Evolutionary conservation across 2,113 vertebrate species (phyloP), one percentile per base, ranked within the genome.

Genomic region (Austrofundulus limnaeus): DNA sequence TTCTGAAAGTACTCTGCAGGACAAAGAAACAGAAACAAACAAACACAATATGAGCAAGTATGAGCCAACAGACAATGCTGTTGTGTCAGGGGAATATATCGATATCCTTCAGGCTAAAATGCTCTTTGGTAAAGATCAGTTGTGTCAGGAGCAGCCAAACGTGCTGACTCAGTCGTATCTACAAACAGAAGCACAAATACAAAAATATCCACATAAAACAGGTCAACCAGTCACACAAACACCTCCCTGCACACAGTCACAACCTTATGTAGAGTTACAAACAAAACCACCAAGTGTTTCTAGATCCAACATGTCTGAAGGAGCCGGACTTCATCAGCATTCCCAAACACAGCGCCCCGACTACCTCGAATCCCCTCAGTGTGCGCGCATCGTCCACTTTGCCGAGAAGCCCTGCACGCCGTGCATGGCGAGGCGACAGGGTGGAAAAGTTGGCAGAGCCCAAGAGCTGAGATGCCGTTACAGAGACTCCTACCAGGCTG

Each of bases 11-110:
- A 77, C 12, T 72, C 38, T 3, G 1, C 42, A 48, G 57, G 50
- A 76, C 19, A 77, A 70, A 69, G 21, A 17, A 41, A 68, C 52
- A 66, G 39, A 60, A 17, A 60, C 45, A 77, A 70, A 69, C 13
- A 41, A 7, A n/a, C 63, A 47, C 47, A 49, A 69, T 25, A 62
- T 21, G 55, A 66, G 20, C 51, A 64, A 43, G 24, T 21, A 56
- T 53, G 56, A 15, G 11, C 15, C 47, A 46, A 51, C 46, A 15
- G 70, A 16, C 10, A 23, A 23, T 8, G 2, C 19, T 54, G 10
- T 48, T 34, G 46, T 62, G 34, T 93, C 92, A 46, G 93, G 94
- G 12, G 94, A 95, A 19, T 94, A 96, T 0, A 93, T 95, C 58
- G 91, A 94, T 39, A 87, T 95, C 23, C 54, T 94, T 62, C 92